phyloP scores from a whole-genome alignment of 2,113 vertebrate genomes.

The Vanacampus margaritifer region DNA sequence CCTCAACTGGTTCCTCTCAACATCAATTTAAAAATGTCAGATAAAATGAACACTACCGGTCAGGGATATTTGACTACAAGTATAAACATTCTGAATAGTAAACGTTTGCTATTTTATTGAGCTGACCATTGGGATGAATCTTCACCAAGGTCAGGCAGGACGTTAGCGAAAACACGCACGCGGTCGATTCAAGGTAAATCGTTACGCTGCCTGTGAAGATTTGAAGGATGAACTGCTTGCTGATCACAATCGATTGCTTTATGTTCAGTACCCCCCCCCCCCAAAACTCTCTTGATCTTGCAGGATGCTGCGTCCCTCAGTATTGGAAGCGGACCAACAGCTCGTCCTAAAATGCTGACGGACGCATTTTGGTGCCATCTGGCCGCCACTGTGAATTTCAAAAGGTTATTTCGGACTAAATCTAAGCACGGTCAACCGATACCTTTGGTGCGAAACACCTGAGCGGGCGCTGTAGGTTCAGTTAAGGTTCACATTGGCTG shows the following conservation, averaged over 20 bases:
- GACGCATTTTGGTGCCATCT: slow-evolving; percentile 40
- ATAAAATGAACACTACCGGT: neutral
- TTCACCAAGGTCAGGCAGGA: neutral
- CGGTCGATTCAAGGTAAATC: slow-evolving; percentile 17
- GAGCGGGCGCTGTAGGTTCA: slow-evolving; percentile 6
- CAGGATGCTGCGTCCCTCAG: slow-evolving; percentile 13
- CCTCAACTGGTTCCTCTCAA: too few species aligned
- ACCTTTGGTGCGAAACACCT: neutral
- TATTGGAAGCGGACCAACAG: slow-evolving; percentile 47
- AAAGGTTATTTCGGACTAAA: slow-evolving; percentile 38
- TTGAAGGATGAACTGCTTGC: slow-evolving; percentile 1
- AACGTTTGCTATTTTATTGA: neutral
- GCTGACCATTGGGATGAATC: neutral
- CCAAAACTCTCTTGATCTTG: slow-evolving; percentile 12
- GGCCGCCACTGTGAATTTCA: slow-evolving; percentile 21
- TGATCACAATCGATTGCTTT: slow-evolving; percentile 8
- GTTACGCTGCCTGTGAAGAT: neutral
- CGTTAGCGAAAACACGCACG: slow-evolving; percentile 30
- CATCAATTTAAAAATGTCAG: too few species aligned
- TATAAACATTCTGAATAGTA: neutral
- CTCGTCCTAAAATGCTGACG: slow-evolving; percentile 35
- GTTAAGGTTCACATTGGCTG: slow-evolving; percentile 21
- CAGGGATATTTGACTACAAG: neutral
- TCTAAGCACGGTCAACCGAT: neutral
- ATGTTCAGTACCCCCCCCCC: neutral